Evolutionary conservation across 2,113 vertebrate genomes (phyloP).

Genomic region (Eupsittula cactorum): DNA sequence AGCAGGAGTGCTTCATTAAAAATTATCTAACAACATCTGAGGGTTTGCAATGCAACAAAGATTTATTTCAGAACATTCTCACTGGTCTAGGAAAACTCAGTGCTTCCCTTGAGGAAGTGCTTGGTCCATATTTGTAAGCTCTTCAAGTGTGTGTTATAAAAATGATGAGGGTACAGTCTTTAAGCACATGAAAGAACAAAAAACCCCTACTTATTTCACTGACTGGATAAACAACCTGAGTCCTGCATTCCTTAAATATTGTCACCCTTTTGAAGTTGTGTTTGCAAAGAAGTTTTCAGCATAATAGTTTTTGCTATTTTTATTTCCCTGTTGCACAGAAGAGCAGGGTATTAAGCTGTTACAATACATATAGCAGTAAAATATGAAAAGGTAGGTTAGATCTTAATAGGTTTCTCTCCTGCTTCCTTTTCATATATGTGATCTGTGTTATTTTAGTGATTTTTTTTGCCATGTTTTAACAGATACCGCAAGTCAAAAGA

Average conservation of each 20-base stretch:
- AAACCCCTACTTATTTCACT: fast-evolving
- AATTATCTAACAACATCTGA: neutral
- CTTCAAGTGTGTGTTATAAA: neutral
- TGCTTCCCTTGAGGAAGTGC: neutral
- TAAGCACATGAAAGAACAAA: neutral
- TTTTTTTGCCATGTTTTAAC: neutral
- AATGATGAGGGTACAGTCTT: neutral
- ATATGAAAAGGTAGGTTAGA: neutral
- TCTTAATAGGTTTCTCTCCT: neutral
- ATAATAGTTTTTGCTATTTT: neutral
- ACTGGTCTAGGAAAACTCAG: neutral
- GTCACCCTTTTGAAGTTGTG: neutral
- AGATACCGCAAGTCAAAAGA: neutral
- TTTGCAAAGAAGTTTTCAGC: neutral
- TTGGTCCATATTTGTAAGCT: neutral
- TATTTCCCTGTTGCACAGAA: neutral
- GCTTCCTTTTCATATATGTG: neutral
- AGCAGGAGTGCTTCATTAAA: neutral
- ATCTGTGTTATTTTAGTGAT: neutral
- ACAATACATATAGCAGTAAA: neutral
- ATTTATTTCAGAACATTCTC: neutral
- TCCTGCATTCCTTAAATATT: neutral
- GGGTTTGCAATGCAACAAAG: neutral
- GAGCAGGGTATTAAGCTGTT: neutral
- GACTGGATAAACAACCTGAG: neutral